Evolutionary conservation across 2,888 invertebrate genomes (phyloP).

Genomic region (Nomada ferruginata): DNA sequence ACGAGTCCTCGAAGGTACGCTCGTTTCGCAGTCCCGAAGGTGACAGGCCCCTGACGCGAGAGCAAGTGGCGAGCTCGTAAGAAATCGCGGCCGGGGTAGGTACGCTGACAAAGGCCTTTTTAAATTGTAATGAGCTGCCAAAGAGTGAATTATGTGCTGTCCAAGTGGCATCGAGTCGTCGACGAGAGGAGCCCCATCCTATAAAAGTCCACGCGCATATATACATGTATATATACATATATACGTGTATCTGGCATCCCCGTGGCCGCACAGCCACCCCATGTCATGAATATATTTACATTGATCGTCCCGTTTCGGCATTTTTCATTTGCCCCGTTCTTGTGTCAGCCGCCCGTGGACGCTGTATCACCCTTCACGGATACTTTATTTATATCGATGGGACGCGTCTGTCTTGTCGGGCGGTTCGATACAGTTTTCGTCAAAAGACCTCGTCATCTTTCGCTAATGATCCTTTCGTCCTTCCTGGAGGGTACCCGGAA

Average conservation of each 20-base stretch:
- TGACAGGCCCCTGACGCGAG: slow-evolving; percentile 50
- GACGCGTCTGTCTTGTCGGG: slow-evolving; percentile 69
- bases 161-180: slow-evolving; percentile 81
- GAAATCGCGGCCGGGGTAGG: slow-evolving; percentile 64
- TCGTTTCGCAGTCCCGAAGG: slow-evolving; percentile 31
- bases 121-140: slow-evolving; percentile 84
- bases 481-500: background rate
- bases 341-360: slow-evolving; percentile 67
- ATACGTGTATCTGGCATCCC: slow-evolving; percentile 61
- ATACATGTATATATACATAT: background rate
- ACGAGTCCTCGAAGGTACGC: background rate
- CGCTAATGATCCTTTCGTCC: slow-evolving; percentile 66
- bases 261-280: slow-evolving; percentile 76
- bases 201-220: slow-evolving; percentile 67
- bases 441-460: slow-evolving; percentile 28
- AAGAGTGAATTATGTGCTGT: slow-evolving; percentile 84
- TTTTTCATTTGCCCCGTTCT: slow-evolving; percentile 79
- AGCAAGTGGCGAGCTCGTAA: slow-evolving; percentile 63
- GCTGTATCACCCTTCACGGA: slow-evolving; percentile 68
- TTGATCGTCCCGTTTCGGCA: slow-evolving; percentile 83
- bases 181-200: slow-evolving; percentile 69
- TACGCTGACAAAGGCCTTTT: slow-evolving; percentile 81
- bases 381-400: slow-evolving; percentile 81
- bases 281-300: slow-evolving; percentile 84
- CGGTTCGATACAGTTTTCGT: slow-evolving; percentile 66